Evolutionary conservation across 2,888 invertebrate species (phyloP), one percentile per base, ranked within the genome.

Genomic region (Margaritifera margaritifera): DNA sequence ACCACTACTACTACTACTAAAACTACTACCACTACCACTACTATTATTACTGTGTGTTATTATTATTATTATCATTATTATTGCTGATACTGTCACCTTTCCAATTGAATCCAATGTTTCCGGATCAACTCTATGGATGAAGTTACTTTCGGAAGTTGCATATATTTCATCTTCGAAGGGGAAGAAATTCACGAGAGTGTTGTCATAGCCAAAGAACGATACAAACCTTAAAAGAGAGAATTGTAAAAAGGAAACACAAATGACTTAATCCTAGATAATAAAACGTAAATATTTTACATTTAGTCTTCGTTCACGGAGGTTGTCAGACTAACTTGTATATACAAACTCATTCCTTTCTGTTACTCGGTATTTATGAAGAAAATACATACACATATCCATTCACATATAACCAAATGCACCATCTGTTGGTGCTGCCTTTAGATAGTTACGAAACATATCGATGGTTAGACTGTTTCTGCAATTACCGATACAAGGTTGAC

Each of bases 181-280:
- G 31, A 69, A 64, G 22, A 69, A 56, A 31, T 64, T 59, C 6
- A 69, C 96, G 93, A 95, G 94, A 0, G 95, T 94, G 87, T 97
- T 98, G 87, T 98, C 66, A 60, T 73, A 66, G 24, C 72, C 74
- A 62, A 88, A 86, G 61, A 71, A 79, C 19, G 84, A 82, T 68
- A 83, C 80, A 72, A 86, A 83, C 69, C 87, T 85, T 64, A 54
- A 83, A 69, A 22, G 61, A 54, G 56, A 56, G 19, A 55, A 59
- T 8, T 8, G 6, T 50, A 18, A 22, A 54, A 24, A 62, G n/a
- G n/a, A 42, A 42, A 42, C 15, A 3, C 15, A 42, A 42, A 42
- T 42, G 1, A 11, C 11, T 15, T 15, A 31, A 8, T 31, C n/a
- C 18, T 22, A 31, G 24, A 31, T 31, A 6, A 31, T 8, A 31